These are phyloP conservation scores for Caenorhabditis remanei DNA, from an alignment of 1,140 invertebrate species.

Conservation along the genomic window DNA sequence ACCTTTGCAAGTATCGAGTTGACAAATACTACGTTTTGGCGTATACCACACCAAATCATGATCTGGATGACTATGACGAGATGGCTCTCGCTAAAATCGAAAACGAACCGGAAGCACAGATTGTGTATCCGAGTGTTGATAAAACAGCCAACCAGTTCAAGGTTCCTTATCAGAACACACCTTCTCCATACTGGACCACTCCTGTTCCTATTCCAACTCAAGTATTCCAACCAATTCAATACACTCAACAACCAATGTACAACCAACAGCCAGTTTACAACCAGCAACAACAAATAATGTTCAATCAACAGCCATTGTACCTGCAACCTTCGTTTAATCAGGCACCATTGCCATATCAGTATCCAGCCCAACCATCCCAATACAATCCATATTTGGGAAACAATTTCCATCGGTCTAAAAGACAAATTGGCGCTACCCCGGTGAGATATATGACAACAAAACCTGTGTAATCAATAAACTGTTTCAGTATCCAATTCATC, in stretches of 20 bases:
- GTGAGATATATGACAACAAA: not conserved
- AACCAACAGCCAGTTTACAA: not conserved
- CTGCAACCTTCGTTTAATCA: not conserved
- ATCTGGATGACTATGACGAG: constrained; percentile 42
- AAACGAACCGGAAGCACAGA: constrained; percentile 17
- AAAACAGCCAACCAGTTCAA: not conserved
- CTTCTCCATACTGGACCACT: not conserved
- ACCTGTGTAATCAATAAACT: not conserved
- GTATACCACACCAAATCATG: constrained; percentile 6
- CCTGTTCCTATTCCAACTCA: constrained; percentile 27
- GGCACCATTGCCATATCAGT: not conserved
- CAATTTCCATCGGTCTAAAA: constrained; percentile 4
- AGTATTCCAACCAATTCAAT: not conserved
- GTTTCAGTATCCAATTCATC: constrained; percentile 44
- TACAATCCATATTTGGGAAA: not conserved
- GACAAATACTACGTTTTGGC: constrained; percentile 15
- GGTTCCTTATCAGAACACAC: constrained; percentile 24
- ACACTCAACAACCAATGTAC: constrained; percentile 29
- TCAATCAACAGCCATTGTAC: constrained; percentile 12
- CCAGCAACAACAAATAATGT: constrained; percentile 18
- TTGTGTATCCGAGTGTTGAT: not conserved
- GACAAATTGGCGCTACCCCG: constrained; percentile 25
- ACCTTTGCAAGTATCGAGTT: constrained; percentile 31
- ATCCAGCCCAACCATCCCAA: not conserved
- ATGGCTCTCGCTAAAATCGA: constrained; percentile 8